Evolutionary conservation across 1,140 invertebrate species (phyloP).

Genomic region (Doryteuthis pealeii): DNA sequence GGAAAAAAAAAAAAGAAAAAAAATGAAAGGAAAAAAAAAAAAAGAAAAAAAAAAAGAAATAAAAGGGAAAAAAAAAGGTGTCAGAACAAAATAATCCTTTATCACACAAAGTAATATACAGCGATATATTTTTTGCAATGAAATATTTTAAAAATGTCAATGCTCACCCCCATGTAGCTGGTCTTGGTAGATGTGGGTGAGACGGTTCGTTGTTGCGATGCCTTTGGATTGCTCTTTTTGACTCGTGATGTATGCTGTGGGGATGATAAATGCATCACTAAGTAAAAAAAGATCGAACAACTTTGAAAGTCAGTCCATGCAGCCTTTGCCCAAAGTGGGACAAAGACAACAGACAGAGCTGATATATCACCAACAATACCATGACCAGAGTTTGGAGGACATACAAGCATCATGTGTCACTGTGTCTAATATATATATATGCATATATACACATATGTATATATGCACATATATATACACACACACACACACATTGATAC

Average conservation of each 20-base stretch:
- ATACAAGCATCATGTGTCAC: no score
- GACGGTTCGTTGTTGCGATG: neutral
- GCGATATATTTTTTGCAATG: neutral
- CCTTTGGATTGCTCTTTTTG: constrained; percentile 2
- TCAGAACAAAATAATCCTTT: no score
- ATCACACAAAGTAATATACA: no score
- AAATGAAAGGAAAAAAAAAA: no score
- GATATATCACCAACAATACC: constrained; percentile 7
- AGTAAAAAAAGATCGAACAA: neutral
- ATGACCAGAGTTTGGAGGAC: no score
- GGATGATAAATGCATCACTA: constrained; percentile 5
- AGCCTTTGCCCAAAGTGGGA: no score
- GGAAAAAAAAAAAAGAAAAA: no score
- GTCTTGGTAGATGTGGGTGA: constrained; percentile 8
- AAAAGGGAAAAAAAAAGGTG: no score
- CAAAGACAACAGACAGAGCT: no score
- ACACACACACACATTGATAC: neutral
- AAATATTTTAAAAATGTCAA: constrained; percentile 7
- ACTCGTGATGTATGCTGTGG: constrained; percentile 1
- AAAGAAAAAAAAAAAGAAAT: no score
- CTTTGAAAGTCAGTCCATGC: no score
- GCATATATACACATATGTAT: neutral
- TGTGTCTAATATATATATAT: constrained; percentile 5
- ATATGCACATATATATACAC: neutral
- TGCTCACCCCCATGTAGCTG: constrained; percentile 10